These are phyloP conservation scores for Anser cygnoides DNA, from an alignment of 2,113 vertebrate species.

Conservation along the genomic window DNA sequence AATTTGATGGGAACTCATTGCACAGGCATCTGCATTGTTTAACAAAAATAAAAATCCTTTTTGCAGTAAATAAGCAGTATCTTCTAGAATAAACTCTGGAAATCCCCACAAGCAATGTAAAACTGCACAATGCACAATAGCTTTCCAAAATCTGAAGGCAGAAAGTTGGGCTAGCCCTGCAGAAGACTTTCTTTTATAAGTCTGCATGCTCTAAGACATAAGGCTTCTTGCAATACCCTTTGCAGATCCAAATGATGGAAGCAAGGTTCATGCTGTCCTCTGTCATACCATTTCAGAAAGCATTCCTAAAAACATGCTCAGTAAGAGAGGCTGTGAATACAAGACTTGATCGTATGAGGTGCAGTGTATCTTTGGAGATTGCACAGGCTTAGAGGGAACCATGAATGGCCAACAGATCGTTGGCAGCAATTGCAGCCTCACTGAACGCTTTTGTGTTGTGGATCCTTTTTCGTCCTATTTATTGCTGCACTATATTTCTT, in stretches of 20 bases:
- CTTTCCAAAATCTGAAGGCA: not conserved
- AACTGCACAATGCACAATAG: not conserved
- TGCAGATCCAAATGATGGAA: not conserved
- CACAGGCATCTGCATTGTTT: not conserved
- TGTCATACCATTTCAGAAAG: not conserved
- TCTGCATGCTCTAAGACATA: not conserved
- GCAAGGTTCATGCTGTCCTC: not conserved
- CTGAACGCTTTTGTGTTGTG: not conserved
- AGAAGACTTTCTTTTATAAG: not conserved
- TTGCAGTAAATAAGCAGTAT: not conserved
- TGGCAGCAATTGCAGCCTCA: not conserved
- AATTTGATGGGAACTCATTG: conserved; percentile 3
- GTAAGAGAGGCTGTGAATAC: not conserved
- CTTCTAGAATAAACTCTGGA: not conserved
- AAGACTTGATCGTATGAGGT: not conserved
- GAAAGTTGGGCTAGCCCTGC: not conserved
- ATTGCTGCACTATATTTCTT: not conserved
- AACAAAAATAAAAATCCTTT: conserved; percentile 2
- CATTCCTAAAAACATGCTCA: not conserved
- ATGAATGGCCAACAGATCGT: not conserved
- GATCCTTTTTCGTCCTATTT: not conserved
- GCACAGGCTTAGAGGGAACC: not conserved
- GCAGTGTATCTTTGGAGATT: not conserved
- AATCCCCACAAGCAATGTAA: not conserved
- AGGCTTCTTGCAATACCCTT: not conserved